Evolutionary conservation across 2,113 vertebrate species (phyloP), one percentile per base, ranked within the genome.

Genomic region (Melanostigma gelatinosum): DNA sequence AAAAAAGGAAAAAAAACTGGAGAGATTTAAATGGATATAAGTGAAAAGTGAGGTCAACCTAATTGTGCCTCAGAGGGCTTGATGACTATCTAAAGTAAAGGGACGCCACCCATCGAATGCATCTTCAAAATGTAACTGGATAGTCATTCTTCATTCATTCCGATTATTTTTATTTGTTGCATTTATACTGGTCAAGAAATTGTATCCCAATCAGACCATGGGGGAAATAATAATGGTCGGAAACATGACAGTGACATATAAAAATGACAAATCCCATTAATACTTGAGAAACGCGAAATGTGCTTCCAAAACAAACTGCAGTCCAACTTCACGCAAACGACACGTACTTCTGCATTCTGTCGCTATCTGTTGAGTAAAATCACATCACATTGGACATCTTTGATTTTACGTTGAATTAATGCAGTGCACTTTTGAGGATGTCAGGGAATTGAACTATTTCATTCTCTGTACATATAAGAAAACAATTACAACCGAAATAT

Each of bases 21-120:
- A 79, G 68, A 72, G 74, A 77, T 36, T 18, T 27, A 57, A 89
- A 76, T 76, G 78, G 57, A 72, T 65, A 46, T 34, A 83, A 82
- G 27, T 70, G 44, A 68, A 81, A 77, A 72, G 46, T 48, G 40
- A 73, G 73, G 66, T 54, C 55, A 74, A 72, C 11, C 20, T 73
- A 85, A 72, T n/a, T 60, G 60, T 73, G 58, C 75, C 75, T 83
- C 67, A 46, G 85, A 62, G 73, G 44, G 50, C 20, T 73, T 55
- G 61, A n/a, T 77, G 5, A 77, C 8, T 22, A 44, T 60, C 38
- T 11, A 7, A 38, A 38, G 46, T 46, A 73, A 71, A 72, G 62
- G 42, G 29, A 77, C 61, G 54, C 16, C 2, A 58, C 61, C 63
- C 65, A 79, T 69, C 73, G 34, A 79, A 76, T 40, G 44, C 34